Base-by-base conservation (phyloP, 2,113 vertebrate species). In the Puffinus mauretanicus region DNA sequence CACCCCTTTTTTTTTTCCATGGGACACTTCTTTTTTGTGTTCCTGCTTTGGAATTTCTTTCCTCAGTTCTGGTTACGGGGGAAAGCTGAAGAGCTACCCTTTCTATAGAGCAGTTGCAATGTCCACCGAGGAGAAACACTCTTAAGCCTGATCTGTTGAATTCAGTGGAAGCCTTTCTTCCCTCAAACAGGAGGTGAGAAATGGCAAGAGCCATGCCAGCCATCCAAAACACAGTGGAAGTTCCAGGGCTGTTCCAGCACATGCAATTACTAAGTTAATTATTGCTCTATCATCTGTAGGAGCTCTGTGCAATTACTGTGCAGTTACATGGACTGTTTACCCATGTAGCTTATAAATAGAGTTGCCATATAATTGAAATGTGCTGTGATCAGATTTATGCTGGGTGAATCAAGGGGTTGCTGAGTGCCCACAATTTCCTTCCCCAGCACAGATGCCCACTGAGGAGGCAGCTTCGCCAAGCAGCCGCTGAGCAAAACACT, bases 301-400 rank as follows among this genome's bases (percentile, higher is more conserved):
- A 69, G 3, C 57, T 73, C 46, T 24, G 30, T 57, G 3, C 32
- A 54, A n/a, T 78, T 20, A 7, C 85, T 40, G 49, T 32, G 70
- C 62, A 47, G 72, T 34, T 58, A 1, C 85, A 67, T 2, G 7
- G 36, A 4, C 52, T 64, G 60, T 70, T 83, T 29, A 4, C 47
- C 79, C 55, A 4, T 0, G 1, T 4, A 3, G 57, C 44, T 55
- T 13, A 44, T 70, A n/a, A 77, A 65, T 13, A 61, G 90, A 7
- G 0, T 7, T 19, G 38, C 84, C 5, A 2, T 75, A 0, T 6
- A 30, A 44, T 7, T 36, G 84, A 3, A 40, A 6, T 6, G 25
- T 30, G 60, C 49, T 16, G 65, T 29, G 54, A 20, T 40, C 2
- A 1, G 51, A 16, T 64, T 30, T 10, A 12, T 18, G 42, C n/a